Conservation (phyloP, 1,140 invertebrate species). For the Chironomus striatipennis region DNA sequence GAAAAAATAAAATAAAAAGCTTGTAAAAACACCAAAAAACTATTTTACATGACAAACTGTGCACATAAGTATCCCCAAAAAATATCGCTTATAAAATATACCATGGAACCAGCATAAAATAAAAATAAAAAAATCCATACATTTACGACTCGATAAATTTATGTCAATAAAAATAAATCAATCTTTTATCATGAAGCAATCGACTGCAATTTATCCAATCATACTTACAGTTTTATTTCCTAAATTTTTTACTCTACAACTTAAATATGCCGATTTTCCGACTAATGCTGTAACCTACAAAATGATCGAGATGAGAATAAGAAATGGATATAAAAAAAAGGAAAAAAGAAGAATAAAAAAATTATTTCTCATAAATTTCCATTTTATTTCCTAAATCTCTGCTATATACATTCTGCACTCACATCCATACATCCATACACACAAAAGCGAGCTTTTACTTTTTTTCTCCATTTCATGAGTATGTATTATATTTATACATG, state of each 20-base stretch:
- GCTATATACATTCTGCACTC: not conserved
- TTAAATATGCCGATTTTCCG: conserved; percentile 74
- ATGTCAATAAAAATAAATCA: not conserved
- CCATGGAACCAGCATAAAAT: no score
- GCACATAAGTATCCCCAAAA: no score
- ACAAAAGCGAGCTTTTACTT: not conserved
- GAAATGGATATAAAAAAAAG: not conserved
- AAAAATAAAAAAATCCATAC: no score
- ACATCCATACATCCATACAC: not conserved
- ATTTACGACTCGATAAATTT: not conserved
- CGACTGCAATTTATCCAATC: not conserved
- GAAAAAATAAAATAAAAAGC: no score
- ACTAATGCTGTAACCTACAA: conserved; percentile 65
- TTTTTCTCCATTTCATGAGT: not conserved
- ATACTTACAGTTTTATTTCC: conserved; percentile 78
- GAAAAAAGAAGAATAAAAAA: not conserved
- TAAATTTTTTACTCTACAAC: conserved; percentile 76
- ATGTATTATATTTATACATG: not conserved
- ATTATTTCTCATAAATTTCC: conserved; percentile 3
- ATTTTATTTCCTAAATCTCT: conserved; percentile 9
- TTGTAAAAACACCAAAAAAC: no score
- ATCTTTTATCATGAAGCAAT: not conserved
- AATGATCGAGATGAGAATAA: not conserved
- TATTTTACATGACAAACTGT: no score
- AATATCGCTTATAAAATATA: no score